Base-by-base conservation (phyloP, 2,113 vertebrate genomes). In the Pygoscelis antarcticus region DNA sequence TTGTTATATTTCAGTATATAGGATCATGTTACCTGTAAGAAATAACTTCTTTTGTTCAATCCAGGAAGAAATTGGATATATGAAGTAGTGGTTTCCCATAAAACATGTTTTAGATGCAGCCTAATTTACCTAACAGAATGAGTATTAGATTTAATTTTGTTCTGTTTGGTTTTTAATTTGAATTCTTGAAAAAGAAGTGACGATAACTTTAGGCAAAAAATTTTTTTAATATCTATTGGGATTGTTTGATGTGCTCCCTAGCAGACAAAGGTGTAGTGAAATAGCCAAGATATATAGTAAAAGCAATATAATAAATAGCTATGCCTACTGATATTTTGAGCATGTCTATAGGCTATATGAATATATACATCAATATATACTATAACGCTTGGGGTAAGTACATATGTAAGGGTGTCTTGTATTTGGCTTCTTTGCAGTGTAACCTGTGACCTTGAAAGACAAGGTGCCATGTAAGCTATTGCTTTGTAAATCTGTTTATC, bases 401-500 rank as follows among this genome's bases (percentile, higher is more conserved):
- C 7, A 1, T 65, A 16, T 21, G 12, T 60, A 20, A 65, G 13
- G 16, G 26, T 58, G 29, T 15, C 32, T 51, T 38, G 61, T 27
- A 77, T 23, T 29, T 77, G 83, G 30, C 69, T 57, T 47, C 93
- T 89, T 79, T 87, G 66, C 61, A 32, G 68, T 30, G n/a, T 66
- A 77, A 94, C 83, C 23, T 65, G 83, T 97, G 87, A 93, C 89
- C 90, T 96, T 96, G 94, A 85, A 49, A 90, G 34, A 61, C 66
- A 69, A 94, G 75, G 93, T 89, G 84, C 60, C 66, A 2, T 38
- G 60, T 65, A 64, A 82, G 40, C 69, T 94, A 19, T 18, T 60
- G 85, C 90, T 93, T 57, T 42, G 76, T 69, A 84, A 97, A 95
- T 88, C 72, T 97, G 61, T 97, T 95, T 97, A 96, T 97, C 97